Conservation (phyloP, 1,140 invertebrate species). For the Bombus superbus region DNA sequence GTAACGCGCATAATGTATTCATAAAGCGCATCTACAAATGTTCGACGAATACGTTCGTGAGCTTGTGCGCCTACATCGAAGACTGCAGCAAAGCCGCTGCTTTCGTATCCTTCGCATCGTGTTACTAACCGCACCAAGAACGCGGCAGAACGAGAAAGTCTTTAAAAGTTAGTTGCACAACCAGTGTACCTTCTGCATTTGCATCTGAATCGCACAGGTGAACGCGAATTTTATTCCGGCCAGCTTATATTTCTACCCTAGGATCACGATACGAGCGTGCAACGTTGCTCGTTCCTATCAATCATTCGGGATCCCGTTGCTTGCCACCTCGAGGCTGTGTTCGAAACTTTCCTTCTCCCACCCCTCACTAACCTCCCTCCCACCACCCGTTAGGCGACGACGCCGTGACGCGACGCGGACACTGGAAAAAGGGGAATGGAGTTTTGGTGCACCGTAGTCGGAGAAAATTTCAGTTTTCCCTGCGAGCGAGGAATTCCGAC, state of each 20-base stretch:
- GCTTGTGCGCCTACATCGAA: not conserved
- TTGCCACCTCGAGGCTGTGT: conserved; percentile 57
- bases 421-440: conserved; percentile 44
- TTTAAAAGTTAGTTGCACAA: conserved; percentile 16
- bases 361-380: not conserved
- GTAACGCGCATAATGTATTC: not conserved
- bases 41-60: not conserved
- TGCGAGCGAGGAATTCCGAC: conserved; percentile 38
- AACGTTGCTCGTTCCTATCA: conserved; percentile 53
- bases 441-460: conserved; percentile 35
- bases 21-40: too few relatives aligned
- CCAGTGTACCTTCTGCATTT: conserved; percentile 55
- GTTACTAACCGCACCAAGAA: not conserved
- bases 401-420: not conserved
- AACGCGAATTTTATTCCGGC: conserved; percentile 7
- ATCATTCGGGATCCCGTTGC: conserved; percentile 59
- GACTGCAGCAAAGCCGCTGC: too few relatives aligned
- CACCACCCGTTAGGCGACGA: not conserved
- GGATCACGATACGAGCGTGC: conserved; percentile 56
- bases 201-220: conserved; percentile 56
- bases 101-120: not conserved
- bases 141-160: not conserved
- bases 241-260: conserved; percentile 39
- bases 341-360: conserved; percentile 49
- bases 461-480: conserved; percentile 50